phyloP scores from a whole-genome alignment of 2,888 invertebrate species.

The Volucella inflata region DNA sequence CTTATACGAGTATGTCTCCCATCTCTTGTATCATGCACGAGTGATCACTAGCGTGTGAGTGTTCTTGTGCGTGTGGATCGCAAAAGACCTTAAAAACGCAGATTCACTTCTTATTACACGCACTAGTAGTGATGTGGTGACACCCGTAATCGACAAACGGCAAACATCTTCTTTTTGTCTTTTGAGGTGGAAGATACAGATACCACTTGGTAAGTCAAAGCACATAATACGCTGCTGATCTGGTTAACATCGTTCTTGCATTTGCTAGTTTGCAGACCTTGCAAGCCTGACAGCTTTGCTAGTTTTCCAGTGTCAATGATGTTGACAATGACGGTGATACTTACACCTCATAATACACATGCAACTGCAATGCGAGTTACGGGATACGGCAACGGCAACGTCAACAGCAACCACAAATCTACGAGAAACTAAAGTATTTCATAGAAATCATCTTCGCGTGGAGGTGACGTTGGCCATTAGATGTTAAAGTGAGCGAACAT shows the following conservation, averaged over 20 bases:
- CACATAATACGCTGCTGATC: constrained; percentile 48
- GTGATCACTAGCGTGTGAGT: too few species aligned
- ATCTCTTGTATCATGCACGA: constrained; percentile 31
- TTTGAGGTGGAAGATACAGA: constrained; percentile 36
- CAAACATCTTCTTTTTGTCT: constrained; percentile 55
- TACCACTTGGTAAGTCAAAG: constrained; percentile 23
- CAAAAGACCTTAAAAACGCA: constrained; percentile 71
- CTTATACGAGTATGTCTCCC: constrained; percentile 9
- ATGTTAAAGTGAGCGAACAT: constrained; percentile 22
- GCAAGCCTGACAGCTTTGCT: neutral
- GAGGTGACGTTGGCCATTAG: constrained; percentile 4
- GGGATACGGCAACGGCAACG: neutral
- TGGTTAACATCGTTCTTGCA: constrained; percentile 47
- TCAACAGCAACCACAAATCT: constrained; percentile 19
- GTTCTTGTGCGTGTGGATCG: constrained; percentile 42
- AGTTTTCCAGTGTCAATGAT: constrained; percentile 65
- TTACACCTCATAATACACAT: constrained; percentile 57
- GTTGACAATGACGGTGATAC: constrained; percentile 67
- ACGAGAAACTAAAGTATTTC: constrained; percentile 5
- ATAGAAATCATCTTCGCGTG: constrained; percentile 38
- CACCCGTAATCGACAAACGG: constrained; percentile 55
- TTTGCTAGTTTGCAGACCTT: constrained; percentile 11
- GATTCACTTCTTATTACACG: constrained; percentile 74
- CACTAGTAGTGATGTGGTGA: constrained; percentile 70
- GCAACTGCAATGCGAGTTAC: constrained; percentile 17